These are phyloP conservation scores for Agrypnia vestita DNA, from an alignment of 1,140 invertebrate species.

Conservation along the genomic window DNA sequence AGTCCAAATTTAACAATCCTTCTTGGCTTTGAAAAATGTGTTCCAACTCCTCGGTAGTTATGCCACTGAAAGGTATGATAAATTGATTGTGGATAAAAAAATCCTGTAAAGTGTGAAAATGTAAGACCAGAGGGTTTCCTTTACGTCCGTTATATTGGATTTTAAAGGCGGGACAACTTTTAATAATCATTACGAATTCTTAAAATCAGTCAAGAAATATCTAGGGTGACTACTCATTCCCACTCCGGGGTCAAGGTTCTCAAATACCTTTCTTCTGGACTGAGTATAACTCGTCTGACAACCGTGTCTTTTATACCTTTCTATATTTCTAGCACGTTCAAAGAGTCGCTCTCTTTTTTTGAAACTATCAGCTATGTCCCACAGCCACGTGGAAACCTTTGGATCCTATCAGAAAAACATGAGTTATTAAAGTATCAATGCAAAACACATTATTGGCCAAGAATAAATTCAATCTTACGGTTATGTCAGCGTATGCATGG, in stretches of 20 bases:
- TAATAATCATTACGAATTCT: too few relatives aligned
- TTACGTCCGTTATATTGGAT: too few relatives aligned
- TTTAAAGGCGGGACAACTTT: too few relatives aligned
- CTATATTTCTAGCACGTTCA: conserved; percentile 12
- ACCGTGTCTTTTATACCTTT: conserved; percentile 15
- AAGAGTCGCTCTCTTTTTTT: conserved; percentile 39
- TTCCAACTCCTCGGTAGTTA: too few relatives aligned
- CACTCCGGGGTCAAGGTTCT: conserved; percentile 15
- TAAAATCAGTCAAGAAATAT: too few relatives aligned
- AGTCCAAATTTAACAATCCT: too few relatives aligned
- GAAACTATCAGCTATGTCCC: conserved; percentile 18
- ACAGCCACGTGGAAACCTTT: conserved; percentile 43
- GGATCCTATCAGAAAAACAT: conserved; percentile 42
- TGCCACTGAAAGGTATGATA: too few relatives aligned
- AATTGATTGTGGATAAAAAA: too few relatives aligned
- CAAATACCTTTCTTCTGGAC: conserved; percentile 41
- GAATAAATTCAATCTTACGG: conserved; percentile 73
- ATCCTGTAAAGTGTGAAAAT: too few relatives aligned
- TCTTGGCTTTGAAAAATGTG: too few relatives aligned
- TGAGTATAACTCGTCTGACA: background rate
- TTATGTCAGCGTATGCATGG: conserved; percentile 88
- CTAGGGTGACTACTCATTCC: too few relatives aligned
- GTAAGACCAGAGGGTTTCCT: too few relatives aligned
- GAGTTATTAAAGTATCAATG: background rate
- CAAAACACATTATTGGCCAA: background rate